phyloP scores from a whole-genome alignment of 2,888 invertebrate species.

The Polietes domitor region DNA sequence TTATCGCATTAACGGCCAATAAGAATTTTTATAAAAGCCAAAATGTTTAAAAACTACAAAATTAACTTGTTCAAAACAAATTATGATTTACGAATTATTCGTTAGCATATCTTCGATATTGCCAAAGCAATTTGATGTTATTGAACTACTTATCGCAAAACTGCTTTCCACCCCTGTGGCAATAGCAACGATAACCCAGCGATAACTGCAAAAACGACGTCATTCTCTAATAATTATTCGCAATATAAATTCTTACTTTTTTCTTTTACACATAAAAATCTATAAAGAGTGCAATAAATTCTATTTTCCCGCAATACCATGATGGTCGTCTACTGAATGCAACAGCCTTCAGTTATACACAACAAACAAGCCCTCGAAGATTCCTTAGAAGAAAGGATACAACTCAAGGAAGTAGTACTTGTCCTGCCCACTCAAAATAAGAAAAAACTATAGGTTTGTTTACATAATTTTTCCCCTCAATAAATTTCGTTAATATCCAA shows the following conservation, averaged over 20 bases:
- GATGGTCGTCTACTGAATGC: neutral
- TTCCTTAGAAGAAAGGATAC: neutral
- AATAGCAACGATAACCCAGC: neutral
- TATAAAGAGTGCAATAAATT: neutral
- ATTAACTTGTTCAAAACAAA: no score
- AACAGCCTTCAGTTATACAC: neutral
- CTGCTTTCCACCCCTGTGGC: no score
- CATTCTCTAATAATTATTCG: constrained; percentile 34
- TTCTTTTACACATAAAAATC: neutral
- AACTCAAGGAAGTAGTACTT: neutral
- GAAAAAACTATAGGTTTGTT: constrained; percentile 11
- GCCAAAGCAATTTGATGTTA: no score
- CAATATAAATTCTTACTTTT: neutral
- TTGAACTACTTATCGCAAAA: no score
- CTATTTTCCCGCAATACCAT: neutral
- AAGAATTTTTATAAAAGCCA: no score
- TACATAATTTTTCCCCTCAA: constrained; percentile 9
- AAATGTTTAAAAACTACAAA: no score
- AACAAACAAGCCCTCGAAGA: neutral
- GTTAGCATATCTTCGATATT: no score
- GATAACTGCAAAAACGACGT: constrained; percentile 35
- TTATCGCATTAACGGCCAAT: no score
- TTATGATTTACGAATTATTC: no score
- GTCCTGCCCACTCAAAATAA: neutral
- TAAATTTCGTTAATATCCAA: neutral